Conservation (phyloP, 2,113 vertebrate genomes). For the Nicator chloris region DNA sequence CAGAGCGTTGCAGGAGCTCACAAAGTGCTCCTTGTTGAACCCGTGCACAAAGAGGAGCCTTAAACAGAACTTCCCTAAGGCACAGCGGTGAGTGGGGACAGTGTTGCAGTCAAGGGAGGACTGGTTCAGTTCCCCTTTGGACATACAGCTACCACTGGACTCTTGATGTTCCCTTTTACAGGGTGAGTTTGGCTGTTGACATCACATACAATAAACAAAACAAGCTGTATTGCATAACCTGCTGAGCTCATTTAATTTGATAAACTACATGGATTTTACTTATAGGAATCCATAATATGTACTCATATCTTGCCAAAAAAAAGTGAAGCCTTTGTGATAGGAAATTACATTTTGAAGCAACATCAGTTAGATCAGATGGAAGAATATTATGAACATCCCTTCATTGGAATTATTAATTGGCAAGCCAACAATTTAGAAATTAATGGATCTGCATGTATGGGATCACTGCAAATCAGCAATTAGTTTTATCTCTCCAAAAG, state of each 20-base stretch:
- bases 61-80: not conserved
- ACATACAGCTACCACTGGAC: not conserved
- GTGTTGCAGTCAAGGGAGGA: not conserved
- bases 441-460: not conserved
- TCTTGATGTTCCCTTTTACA: not conserved
- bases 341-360: not conserved
- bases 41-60: not conserved
- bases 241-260: slow-evolving; percentile 13
- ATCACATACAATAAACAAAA: not conserved
- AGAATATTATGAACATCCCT: not conserved
- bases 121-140: not conserved
- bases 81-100: not conserved
- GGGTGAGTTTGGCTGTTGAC: not conserved
- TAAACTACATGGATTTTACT: not conserved
- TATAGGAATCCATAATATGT: not conserved
- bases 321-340: slow-evolving; percentile 45
- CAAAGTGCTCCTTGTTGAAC: not conserved
- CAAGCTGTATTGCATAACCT: not conserved
- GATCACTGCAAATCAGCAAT: not conserved
- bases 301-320: not conserved
- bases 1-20: not conserved
- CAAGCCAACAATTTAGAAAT: not conserved
- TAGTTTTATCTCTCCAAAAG: not conserved
- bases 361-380: not conserved
- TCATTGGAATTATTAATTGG: not conserved